phyloP scores from a whole-genome alignment of 2,888 invertebrate species.

The Orthosia incerta region DNA sequence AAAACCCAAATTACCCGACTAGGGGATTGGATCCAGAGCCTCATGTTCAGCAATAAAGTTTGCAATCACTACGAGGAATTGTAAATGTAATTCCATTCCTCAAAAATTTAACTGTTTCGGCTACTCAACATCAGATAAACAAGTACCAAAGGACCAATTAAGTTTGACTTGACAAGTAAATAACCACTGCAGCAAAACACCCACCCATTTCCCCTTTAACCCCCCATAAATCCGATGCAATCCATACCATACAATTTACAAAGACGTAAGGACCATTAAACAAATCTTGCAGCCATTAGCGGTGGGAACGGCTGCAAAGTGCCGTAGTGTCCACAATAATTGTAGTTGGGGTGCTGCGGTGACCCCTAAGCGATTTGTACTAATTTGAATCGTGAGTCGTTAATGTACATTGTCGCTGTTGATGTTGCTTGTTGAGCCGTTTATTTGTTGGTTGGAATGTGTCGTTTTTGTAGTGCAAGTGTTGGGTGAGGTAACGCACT shows the following conservation, averaged over 20 bases:
- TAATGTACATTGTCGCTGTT: constrained; percentile 38
- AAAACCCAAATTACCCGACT: not conserved
- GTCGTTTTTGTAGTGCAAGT: not conserved
- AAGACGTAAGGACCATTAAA: constrained; percentile 66
- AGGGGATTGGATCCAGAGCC: too few relatives aligned
- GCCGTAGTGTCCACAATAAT: constrained; percentile 57
- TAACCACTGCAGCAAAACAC: not conserved
- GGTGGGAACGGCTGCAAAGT: constrained; percentile 60
- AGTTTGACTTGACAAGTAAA: too few relatives aligned
- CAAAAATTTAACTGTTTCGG: too few relatives aligned
- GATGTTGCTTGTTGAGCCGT: constrained; percentile 31
- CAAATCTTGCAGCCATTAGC: constrained; percentile 66
- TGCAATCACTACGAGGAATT: too few relatives aligned
- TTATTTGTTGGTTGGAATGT: constrained; percentile 7
- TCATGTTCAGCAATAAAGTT: not conserved
- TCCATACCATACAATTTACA: constrained; percentile 58
- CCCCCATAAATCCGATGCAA: constrained; percentile 50
- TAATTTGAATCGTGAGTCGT: constrained; percentile 59
- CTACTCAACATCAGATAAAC: too few relatives aligned
- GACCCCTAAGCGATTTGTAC: constrained; percentile 57
- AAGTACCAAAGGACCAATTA: not conserved
- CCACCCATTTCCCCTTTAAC: constrained; percentile 6
- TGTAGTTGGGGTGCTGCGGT: constrained; percentile 51
- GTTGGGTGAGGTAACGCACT: too few relatives aligned
- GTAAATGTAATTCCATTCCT: too few relatives aligned